Base-by-base conservation (phyloP, 2,888 invertebrate species). In the Orchesella flavescens region DNA sequence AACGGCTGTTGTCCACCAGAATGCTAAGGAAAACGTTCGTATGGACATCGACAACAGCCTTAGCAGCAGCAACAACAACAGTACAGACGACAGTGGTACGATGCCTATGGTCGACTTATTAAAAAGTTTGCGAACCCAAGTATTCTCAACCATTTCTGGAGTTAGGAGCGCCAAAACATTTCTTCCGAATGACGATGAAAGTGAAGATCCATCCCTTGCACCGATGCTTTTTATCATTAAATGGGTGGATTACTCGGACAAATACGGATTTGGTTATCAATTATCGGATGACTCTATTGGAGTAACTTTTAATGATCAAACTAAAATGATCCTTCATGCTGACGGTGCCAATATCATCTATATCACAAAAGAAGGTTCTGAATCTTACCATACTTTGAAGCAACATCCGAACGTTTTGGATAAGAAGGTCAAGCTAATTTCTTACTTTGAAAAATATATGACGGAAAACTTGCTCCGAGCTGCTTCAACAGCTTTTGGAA, bases 171-270 rank as follows among this genome's bases (percentile, higher is more conserved):
- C 91, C 13, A 15, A 1, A 19, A 53, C 59, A 7, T 1, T 44
- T 24, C 49, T 61, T 17, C 19, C 17, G 5, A 24, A 21, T 1
- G 68, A 79, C 43, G 98, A 97, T 90, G 98, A 98, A 89, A 94
- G 96, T 90, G 95, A 96, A 86, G 98, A 99, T 91, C 99, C 99
- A 1, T 96, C 96, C 7, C 94, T 96, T 0, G 95, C 96, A 89
- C 99, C 99, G 0, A 93, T 99, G 77, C 94, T 98, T 88, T 99
- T 99, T 99, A 94, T 99, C 85, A 95, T 97, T 89, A 99, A 99
- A 91, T 99, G 99, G 99, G 99, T 99, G 13, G 99, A 99, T 91
- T 99, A 99, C 91, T 98, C 98, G 46, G 99, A 99, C 92, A 99
- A 99, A 91, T 99, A 99, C 90, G 99, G 99, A 21, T 97, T 99